Conservation (phyloP, 2,113 vertebrate species). For the Anas platyrhynchos region DNA sequence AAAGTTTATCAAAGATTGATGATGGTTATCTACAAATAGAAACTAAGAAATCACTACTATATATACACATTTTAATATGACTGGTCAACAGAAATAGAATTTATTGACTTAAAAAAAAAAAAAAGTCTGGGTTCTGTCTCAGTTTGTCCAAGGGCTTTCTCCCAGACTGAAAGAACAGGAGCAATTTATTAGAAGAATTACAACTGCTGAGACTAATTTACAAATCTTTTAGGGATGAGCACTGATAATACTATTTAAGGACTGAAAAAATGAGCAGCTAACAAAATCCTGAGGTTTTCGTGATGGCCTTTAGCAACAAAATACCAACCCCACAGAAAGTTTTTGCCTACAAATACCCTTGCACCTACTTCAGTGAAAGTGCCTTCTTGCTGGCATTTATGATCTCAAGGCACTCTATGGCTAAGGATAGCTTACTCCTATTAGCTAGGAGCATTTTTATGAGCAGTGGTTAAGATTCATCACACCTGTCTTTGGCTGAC, state of each 20-base stretch:
- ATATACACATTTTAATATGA: not conserved
- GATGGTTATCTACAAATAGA: not conserved
- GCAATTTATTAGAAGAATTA: not conserved
- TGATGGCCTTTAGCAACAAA: not conserved
- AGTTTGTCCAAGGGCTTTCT: not conserved
- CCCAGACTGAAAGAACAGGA: not conserved
- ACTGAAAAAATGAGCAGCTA: not conserved
- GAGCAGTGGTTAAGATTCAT: not conserved
- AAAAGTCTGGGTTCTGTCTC: not conserved
- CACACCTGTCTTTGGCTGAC: not conserved
- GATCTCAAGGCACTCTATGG: not conserved
- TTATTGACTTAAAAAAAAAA: not conserved
- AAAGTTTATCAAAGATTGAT: not conserved
- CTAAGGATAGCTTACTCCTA: not conserved
- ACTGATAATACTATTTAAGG: not conserved
- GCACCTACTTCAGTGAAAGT: not conserved
- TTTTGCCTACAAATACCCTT: not conserved
- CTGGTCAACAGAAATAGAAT: not conserved
- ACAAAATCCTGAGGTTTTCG: not conserved
- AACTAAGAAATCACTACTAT: not conserved
- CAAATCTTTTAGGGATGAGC: not conserved
- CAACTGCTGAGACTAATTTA: not conserved
- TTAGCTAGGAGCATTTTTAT: not conserved
- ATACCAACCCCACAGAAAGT: not conserved
- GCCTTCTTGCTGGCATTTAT: not conserved